phyloP scores from a whole-genome alignment of 2,888 invertebrate genomes.

The Iphiclides podalirius region DNA sequence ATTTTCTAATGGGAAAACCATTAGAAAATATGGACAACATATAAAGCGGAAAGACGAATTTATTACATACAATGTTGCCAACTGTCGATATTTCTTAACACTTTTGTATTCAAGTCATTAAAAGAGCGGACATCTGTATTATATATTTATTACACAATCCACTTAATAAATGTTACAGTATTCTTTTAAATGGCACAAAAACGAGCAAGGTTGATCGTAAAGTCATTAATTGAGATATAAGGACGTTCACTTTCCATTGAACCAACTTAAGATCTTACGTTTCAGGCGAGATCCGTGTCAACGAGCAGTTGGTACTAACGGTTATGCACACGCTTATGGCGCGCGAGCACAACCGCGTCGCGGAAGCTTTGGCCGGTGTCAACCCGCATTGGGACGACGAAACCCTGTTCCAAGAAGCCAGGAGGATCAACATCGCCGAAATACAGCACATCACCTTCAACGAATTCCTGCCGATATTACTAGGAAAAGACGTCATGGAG shows the following conservation, averaged over 20 bases:
- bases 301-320: constrained; percentile 93
- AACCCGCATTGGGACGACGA: constrained; percentile 98
- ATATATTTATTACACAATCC: too few species aligned
- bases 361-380: constrained; percentile 85
- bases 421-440: constrained; percentile 91
- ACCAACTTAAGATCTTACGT: too few species aligned
- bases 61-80: too few species aligned
- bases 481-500: constrained; percentile 95
- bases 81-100: too few species aligned
- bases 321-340: constrained; percentile 96
- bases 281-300: constrained; percentile 93
- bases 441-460: constrained; percentile 95
- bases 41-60: too few species aligned
- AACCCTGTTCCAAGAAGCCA: constrained; percentile 92
- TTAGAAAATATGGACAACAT: too few species aligned
- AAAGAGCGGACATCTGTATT: too few species aligned
- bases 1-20: too few species aligned
- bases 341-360: constrained; percentile 93
- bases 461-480: constrained; percentile 92
- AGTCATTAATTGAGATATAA: neutral
- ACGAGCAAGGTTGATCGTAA: too few species aligned
- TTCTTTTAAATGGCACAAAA: too few species aligned
- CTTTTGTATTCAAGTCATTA: too few species aligned
- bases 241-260: too few species aligned
- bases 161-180: neutral